Evolutionary conservation across 2,113 vertebrate genomes (phyloP).

Genomic region (Hypanus sabinus): DNA sequence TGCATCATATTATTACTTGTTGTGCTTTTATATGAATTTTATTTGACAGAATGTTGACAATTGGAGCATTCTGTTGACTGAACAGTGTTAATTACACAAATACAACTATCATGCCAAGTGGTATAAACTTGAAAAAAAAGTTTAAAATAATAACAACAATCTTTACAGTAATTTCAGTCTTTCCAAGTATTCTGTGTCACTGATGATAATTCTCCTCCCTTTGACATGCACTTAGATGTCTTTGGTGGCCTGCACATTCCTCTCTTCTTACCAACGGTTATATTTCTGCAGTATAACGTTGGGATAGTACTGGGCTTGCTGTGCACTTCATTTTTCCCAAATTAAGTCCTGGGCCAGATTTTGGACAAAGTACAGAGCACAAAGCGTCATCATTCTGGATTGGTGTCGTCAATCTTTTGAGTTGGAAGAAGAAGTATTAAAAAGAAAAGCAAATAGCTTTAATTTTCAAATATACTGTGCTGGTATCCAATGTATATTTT

Average conservation of each 20-base stretch:
- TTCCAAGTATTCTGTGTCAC: conserved; percentile 44
- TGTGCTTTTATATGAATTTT: conserved; percentile 30
- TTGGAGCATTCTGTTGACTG: conserved; percentile 25
- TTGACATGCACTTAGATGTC: neutral
- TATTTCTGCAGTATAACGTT: neutral
- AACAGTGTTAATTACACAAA: conserved; percentile 7
- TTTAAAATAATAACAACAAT: conserved; percentile 14
- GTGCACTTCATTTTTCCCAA: conserved; percentile 7
- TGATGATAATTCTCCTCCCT: conserved; percentile 38
- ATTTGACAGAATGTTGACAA: conserved; percentile 32
- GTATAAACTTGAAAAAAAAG: conserved; percentile 14
- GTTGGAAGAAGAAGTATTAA: neutral
- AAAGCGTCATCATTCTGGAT: neutral
- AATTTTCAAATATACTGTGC: neutral
- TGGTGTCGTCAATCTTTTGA: neutral
- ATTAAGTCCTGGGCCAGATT: conserved; percentile 25
- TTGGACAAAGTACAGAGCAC: conserved; percentile 23
- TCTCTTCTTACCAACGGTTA: conserved; percentile 10
- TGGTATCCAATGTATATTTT: neutral
- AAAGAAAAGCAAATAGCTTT: neutral
- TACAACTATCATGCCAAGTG: neutral
- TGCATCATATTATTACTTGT: conserved; percentile 28
- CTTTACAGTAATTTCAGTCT: conserved; percentile 36
- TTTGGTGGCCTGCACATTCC: conserved; percentile 27
- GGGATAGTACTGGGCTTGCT: neutral